Evolutionary conservation across 2,113 vertebrate species (phyloP), one percentile per base, ranked within the genome.

Genomic region (Macquaria ambigua): DNA sequence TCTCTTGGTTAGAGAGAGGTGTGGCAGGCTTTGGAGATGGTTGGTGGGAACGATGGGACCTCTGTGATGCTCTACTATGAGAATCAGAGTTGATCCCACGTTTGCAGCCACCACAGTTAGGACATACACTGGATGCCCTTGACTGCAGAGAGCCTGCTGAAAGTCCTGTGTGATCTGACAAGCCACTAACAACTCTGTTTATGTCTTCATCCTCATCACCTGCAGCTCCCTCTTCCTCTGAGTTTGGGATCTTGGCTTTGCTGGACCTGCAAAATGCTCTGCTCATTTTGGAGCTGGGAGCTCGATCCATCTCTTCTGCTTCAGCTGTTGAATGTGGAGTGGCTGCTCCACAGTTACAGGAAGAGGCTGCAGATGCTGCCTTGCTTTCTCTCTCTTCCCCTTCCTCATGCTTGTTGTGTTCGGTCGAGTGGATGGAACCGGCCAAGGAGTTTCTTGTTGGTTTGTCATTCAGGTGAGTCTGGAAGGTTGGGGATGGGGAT

Each of bases 91-190:
- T 61, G 41, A 37, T 6, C 10, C 7, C 58, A 52, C 6, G 46
- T 87, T 94, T 90, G 86, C 86, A 92, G 16, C 92, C 93, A 1
- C 93, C 87, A 77, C 94, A 95, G 6, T 93, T 70, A 3, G 77
- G 34, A 81, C 94, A 96, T 23, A 88, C n/a, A 48, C 85, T 89
- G 20, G 92, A 86, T 37, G 77, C 9, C 0, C 23, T 34, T 56
- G 92, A 93, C 18, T 55, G 90, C n/a, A 10, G 53, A 59, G 87
- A 86, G 63, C 52, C 72, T 34, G 25, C 86, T 46, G 90, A 90
- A 67, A 81, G 71, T 68, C 77, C 74, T 55, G 84, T 85, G 31
- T 43, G 64, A 79, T n/a, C 50, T 50, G 93, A 94, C 67, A 87
- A 87, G 34, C 74, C 85, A 85, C 91, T 93, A n/a, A 41, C 61